Percentiles rank a stretch among this genome's conserved stretches.
Evolutionary conservation across 2,888 invertebrate genomes (phyloP).

Genomic region (Monopis laevigella): DNA sequence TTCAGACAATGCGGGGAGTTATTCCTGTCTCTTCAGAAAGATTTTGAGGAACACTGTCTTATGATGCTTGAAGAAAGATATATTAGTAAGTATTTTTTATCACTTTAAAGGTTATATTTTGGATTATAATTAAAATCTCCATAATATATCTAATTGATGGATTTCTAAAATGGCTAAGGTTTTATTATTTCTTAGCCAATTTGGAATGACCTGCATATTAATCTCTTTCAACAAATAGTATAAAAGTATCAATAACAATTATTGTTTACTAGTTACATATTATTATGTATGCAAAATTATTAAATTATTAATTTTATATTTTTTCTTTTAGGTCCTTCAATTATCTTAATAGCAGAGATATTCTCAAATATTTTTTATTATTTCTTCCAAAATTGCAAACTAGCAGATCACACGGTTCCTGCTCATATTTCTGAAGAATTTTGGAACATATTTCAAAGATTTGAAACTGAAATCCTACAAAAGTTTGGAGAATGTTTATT

Average conservation of each 20-base stretch:
- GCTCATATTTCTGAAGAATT: constrained; percentile 46
- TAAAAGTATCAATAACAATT: no score
- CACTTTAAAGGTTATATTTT: not conserved
- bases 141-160: no score
- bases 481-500: constrained; percentile 41
- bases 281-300: no score
- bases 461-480: constrained; percentile 37
- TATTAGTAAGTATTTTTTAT: constrained; percentile 37
- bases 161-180: no score
- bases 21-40: constrained; percentile 39
- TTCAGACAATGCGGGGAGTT: constrained; percentile 55
- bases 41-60: constrained; percentile 46
- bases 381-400: constrained; percentile 44
- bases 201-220: no score
- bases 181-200: no score
- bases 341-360: constrained; percentile 41
- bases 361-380: constrained; percentile 46
- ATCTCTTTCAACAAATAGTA: no score
- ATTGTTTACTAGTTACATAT: no score
- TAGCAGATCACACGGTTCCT: constrained; percentile 58
- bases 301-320: not conserved
- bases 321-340: constrained; percentile 43
- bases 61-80: constrained; percentile 41
- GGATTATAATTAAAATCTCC: no score
- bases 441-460: constrained; percentile 36